Percentiles rank a stretch among this genome's conserved stretches.
Conservation (phyloP, 2,797 vertebrate species). For the Ispidina lecontei region DNA sequence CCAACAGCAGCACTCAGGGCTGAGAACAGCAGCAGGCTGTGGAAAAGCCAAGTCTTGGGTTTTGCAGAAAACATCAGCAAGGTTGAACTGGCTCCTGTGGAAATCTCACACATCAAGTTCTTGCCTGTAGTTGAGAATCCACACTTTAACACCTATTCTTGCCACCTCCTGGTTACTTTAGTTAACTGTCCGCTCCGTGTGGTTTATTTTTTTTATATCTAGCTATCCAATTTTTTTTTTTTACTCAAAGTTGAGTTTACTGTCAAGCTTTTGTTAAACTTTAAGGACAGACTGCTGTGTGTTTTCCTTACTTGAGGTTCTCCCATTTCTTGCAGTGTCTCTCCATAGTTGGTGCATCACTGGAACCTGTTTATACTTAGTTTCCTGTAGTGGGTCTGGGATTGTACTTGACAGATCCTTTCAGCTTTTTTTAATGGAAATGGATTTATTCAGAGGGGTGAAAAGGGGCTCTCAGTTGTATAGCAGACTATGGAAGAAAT, state of each 20-base stretch:
- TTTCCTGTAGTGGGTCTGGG: background rate
- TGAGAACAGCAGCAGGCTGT: background rate
- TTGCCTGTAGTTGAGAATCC: background rate
- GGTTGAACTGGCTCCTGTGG: background rate
- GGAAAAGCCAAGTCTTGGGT: background rate
- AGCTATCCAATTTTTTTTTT: background rate
- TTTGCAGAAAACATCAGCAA: background rate
- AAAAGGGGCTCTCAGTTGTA: background rate
- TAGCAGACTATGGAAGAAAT: background rate
- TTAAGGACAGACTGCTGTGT: background rate
- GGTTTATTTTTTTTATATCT: background rate
- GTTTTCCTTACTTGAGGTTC: background rate
- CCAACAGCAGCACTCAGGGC: background rate
- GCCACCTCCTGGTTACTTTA: accelerated
- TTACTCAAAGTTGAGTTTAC: background rate
- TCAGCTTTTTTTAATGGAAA: too few relatives aligned
- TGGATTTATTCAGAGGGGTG: background rate
- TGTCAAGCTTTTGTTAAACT: background rate
- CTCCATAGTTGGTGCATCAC: background rate
- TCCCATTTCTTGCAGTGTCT: accelerated
- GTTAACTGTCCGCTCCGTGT: background rate
- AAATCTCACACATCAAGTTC: background rate
- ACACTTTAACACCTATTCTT: background rate
- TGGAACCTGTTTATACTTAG: background rate
- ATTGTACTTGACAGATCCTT: background rate